phyloP scores from a whole-genome alignment of 2,113 vertebrate genomes.

The Cyprinus carpio region DNA sequence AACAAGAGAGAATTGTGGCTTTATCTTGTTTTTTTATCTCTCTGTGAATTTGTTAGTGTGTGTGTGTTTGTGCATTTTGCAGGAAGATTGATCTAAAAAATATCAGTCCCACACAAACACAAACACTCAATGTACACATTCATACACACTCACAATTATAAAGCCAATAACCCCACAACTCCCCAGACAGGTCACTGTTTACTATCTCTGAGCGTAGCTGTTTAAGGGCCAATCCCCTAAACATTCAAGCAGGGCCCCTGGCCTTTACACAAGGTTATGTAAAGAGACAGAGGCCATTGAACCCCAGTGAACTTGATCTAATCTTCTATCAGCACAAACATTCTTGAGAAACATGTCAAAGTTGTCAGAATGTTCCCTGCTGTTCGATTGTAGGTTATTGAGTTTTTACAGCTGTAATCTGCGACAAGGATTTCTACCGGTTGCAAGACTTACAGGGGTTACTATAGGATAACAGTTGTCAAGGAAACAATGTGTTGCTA shows the following conservation, averaged over 20 bases:
- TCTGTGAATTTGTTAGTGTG: neutral
- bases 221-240: neutral
- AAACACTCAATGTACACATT: constrained; percentile 14
- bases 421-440: neutral
- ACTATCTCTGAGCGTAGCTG: neutral
- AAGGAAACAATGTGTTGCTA: constrained; percentile 38
- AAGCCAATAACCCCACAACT: constrained; percentile 3
- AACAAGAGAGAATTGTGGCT: neutral
- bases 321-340: constrained; percentile 29
- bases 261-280: constrained; percentile 7
- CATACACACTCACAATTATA: constrained; percentile 29
- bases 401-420: constrained; percentile 5
- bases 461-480: constrained; percentile 44
- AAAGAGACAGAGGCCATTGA: constrained; percentile 38
- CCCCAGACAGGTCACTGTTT: constrained; percentile 19
- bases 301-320: constrained; percentile 33
- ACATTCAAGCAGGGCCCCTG: neutral
- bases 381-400: constrained; percentile 9
- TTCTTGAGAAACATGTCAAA: neutral
- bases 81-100: neutral
- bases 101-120: constrained; percentile 31
- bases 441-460: constrained; percentile 29
- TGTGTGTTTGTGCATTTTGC: neutral
- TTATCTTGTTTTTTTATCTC: neutral
- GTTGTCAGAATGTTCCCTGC: neutral